Conservation (phyloP, 2,797 vertebrate species). For the Iguana delicatissima region DNA sequence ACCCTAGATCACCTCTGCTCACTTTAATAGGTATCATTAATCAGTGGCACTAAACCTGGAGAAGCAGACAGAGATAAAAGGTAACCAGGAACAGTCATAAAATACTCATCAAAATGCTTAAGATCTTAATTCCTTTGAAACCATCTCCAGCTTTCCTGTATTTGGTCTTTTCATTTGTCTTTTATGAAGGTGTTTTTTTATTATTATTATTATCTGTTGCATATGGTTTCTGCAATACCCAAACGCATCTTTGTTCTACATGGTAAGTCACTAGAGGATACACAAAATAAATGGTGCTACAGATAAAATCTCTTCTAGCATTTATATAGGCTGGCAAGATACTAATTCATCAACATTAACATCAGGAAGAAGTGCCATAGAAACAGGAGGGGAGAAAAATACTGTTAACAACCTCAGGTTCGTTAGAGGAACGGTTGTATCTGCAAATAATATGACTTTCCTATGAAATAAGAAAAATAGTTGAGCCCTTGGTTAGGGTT, state of each 20-base stretch:
- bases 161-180: constrained; percentile 62
- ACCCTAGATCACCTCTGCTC: not conserved
- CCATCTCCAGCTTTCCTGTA: constrained; percentile 49
- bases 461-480: not conserved
- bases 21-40: constrained; percentile 24
- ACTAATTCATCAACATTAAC: constrained; percentile 13
- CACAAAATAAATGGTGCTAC: constrained; percentile 64
- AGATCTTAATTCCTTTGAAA: constrained; percentile 56
- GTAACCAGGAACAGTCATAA: constrained; percentile 45
- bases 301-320: constrained; percentile 2
- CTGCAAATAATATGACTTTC: not conserved
- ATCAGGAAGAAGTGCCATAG: not conserved
- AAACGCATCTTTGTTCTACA: constrained; percentile 71
- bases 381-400: no score
- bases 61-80: constrained; percentile 65
- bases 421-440: not conserved
- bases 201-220: constrained; percentile 61
- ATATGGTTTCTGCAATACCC: constrained; percentile 54
- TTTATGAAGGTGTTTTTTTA: constrained; percentile 52
- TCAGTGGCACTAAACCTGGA: constrained; percentile 36
- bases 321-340: not conserved
- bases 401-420: not conserved
- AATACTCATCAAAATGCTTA: constrained; percentile 61
- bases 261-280: constrained; percentile 71
- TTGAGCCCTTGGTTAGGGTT: not conserved